Evolutionary conservation across 1,140 invertebrate genomes (phyloP), one percentile per base, ranked within the genome.

Genomic region (Myzus persicae): DNA sequence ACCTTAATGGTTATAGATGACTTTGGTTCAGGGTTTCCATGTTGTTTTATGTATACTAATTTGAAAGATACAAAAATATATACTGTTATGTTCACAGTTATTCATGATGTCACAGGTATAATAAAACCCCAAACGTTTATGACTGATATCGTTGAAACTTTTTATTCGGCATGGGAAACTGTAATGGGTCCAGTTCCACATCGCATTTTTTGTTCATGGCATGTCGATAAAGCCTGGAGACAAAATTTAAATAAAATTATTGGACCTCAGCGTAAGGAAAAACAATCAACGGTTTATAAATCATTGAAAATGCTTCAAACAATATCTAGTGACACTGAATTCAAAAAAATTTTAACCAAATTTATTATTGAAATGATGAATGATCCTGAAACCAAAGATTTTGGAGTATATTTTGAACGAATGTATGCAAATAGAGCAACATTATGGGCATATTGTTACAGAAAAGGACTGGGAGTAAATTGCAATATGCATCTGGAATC

Each of bases 1-100:
- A 93, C 81, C 4, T 82, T 93, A 91, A 40, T 93, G 36, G 67
- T 91, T 7, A 46, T 91, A 1, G 88, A 93, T 93, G 88, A 90
- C 14, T 90, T 59, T n/a, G 44, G 42, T 14, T 48, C 48, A 51
- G 93, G 76, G 20, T 90, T 90, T 51, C 67, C 67, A 2, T 59
- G 51, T 90, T 54, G 36, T 40, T 93, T 93, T 26, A 76, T 93
- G 54, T 82, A 91, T 31, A 90, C 31, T 14, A 91, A 93, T 42
- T 11, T 46, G 59, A 93, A 93, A 20, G 44, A 67, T 44, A 44
- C 40, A 67, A 59, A 44, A 59, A 44, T 90, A 40, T 67, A 90
- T 67, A 26, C 89, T 2, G 6, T 90, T 31, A 67, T 90, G 54
- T 90, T 90, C 44, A 31, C 38, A 2, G 14, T n/a, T 2, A 90